Conservation (phyloP, 1,140 invertebrate species). For the Drosophila saltans region DNA sequence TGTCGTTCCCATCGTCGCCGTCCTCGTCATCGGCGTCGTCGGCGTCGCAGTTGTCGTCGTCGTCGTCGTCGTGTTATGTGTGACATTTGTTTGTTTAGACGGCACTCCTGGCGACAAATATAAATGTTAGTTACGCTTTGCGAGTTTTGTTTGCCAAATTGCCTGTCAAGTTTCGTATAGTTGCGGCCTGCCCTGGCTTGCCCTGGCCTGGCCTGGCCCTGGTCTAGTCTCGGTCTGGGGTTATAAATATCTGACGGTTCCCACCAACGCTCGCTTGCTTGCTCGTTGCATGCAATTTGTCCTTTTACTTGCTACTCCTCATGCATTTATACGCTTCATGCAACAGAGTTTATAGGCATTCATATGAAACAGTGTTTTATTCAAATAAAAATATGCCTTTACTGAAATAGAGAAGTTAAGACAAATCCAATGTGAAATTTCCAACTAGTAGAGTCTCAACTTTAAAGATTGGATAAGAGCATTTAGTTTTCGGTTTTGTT, state of each 20-base stretch:
- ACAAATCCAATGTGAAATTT: too few species aligned
- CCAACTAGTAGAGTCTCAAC: too few species aligned
- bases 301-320: slow-evolving; percentile 21
- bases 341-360: slow-evolving; percentile 7
- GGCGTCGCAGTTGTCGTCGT: slow-evolving; percentile 20
- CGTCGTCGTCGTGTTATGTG: slow-evolving; percentile 53
- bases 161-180: slow-evolving; percentile 53
- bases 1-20: slow-evolving; percentile 8
- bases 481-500: background rate
- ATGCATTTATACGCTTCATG: slow-evolving; percentile 28
- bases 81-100: slow-evolving; percentile 67
- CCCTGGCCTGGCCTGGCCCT: background rate
- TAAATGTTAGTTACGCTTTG: slow-evolving; percentile 67
- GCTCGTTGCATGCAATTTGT: slow-evolving; percentile 54
- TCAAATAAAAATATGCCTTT: too few species aligned
- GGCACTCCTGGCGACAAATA: slow-evolving; percentile 65
- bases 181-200: slow-evolving; percentile 17
- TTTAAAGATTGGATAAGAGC: background rate
- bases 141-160: slow-evolving; percentile 62
- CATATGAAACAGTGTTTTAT: too few species aligned
- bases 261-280: background rate
- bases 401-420: too few species aligned
- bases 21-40: slow-evolving; percentile 15
- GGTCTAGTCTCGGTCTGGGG: slow-evolving; percentile 27
- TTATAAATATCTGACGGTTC: slow-evolving; percentile 53